These are phyloP conservation scores for Priocnemis perturbator DNA, from an alignment of 2,888 invertebrate genomes.

Conservation along the genomic window DNA sequence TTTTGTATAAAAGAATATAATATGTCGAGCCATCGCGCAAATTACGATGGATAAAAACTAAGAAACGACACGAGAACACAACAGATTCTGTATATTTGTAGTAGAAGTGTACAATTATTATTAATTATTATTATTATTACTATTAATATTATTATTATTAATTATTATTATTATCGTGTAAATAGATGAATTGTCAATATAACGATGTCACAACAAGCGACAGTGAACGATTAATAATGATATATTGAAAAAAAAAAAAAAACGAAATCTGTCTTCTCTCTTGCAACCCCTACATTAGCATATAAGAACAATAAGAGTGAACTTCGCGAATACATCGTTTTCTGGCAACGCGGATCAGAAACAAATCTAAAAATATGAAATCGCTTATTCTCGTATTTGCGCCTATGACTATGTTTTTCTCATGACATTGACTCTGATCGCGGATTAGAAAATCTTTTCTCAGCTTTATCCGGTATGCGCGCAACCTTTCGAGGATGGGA, in stretches of 20 bases:
- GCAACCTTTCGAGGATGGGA: not conserved
- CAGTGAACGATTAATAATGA: conserved; percentile 73
- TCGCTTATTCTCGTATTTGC: too few relatives aligned
- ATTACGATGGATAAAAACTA: conserved; percentile 20
- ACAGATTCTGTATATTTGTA: conserved; percentile 71
- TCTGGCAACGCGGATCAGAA: too few relatives aligned
- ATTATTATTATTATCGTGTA: conserved; percentile 62
- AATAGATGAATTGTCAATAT: conserved; percentile 72
- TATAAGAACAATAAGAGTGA: too few relatives aligned
- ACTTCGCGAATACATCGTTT: too few relatives aligned
- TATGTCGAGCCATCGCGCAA: too few relatives aligned
- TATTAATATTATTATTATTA: conserved; percentile 59
- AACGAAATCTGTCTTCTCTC: not conserved
- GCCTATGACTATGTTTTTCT: too few relatives aligned
- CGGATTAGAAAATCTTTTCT: not conserved
- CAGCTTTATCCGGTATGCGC: conserved; percentile 1
- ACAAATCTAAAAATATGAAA: too few relatives aligned
- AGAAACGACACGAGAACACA: conserved; percentile 11
- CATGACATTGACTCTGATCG: not conserved
- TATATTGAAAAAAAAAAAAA: conserved; percentile 61
- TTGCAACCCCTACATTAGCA: too few relatives aligned
- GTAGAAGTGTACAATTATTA: conserved; percentile 65
- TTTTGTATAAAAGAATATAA: too few relatives aligned
- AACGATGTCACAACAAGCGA: conserved; percentile 65
- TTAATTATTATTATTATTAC: conserved; percentile 61